These are phyloP conservation scores for Spinibarbus caldwelli DNA, from an alignment of 2,797 vertebrate genomes.

Conservation along the genomic window DNA sequence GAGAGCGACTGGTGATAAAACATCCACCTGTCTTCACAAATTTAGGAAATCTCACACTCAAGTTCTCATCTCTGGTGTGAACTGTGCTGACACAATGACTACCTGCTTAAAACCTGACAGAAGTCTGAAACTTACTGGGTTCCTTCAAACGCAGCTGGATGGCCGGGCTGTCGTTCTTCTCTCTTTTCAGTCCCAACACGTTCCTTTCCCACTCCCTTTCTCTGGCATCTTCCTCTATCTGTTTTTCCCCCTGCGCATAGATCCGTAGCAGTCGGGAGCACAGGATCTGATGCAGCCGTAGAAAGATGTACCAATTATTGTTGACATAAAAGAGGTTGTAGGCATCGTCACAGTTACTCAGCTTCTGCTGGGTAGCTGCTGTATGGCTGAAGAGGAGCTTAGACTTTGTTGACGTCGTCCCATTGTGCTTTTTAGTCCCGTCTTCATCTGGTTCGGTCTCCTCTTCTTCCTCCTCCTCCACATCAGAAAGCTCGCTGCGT, in stretches of 20 bases:
- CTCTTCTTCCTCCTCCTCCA: conserved; percentile 91
- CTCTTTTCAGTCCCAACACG: conserved; percentile 87
- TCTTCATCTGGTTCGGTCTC: conserved; percentile 84
- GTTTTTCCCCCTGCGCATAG: conserved; percentile 93
- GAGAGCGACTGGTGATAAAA: not conserved
- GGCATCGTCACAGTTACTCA: conserved; percentile 86
- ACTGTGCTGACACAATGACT: not conserved
- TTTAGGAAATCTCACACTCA: not conserved
- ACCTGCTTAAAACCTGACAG: too few relatives aligned
- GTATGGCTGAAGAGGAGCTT: conserved; percentile 92
- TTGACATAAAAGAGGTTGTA: conserved; percentile 96
- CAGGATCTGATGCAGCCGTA: conserved; percentile 95
- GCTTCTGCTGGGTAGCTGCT: conserved; percentile 83
- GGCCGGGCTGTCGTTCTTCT: conserved; percentile 95
- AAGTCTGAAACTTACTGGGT: conserved; percentile 85
- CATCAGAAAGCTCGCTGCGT: conserved; percentile 93
- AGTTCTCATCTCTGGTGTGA: not conserved
- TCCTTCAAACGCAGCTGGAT: conserved; percentile 95
- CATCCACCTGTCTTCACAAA: not conserved
- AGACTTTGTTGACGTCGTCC: conserved; percentile 83
- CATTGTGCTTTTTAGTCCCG: conserved; percentile 92
- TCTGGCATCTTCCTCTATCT: conserved; percentile 92
- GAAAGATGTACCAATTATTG: conserved; percentile 99
- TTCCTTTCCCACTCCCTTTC: conserved; percentile 94
- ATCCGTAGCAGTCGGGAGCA: conserved; percentile 91